Percentiles rank a stretch among this genome's conserved stretches.
phyloP scores from a whole-genome alignment of 2,113 vertebrate species.

The Daboia siamensis region DNA sequence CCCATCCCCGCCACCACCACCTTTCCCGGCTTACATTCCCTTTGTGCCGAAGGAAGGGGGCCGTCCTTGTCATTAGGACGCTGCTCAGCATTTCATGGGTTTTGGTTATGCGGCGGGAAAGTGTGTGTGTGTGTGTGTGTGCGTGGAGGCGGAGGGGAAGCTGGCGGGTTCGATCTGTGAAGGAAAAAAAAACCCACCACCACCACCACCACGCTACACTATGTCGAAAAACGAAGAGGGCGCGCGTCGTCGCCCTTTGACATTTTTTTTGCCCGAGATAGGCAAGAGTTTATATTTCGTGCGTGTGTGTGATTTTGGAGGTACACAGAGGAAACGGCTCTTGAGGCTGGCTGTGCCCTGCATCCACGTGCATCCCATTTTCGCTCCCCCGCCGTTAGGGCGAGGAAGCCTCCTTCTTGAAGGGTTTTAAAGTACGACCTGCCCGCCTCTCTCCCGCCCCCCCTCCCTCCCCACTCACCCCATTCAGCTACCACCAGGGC shows the following conservation, averaged over 20 bases:
- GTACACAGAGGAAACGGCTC: too few species aligned
- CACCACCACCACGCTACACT: not conserved
- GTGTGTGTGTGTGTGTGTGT: too few species aligned
- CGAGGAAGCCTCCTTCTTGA: not conserved
- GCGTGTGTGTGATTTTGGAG: not conserved
- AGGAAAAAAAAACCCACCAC: not conserved
- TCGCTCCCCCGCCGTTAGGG: not conserved
- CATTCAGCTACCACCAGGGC: not conserved
- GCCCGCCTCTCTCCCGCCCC: fast-evolving
- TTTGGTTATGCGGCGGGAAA: not conserved
- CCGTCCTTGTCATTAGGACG: not conserved
- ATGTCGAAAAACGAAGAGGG: not conserved
- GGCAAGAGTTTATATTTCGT: not conserved
- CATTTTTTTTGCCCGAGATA: not conserved
- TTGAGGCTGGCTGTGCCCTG: not conserved
- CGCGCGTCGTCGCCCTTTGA: not conserved
- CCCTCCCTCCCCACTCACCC: too few species aligned
- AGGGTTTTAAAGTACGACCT: not conserved
- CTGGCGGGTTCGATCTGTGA: not conserved
- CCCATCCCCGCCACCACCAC: not conserved
- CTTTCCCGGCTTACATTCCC: not conserved
- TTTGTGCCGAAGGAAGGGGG: not conserved
- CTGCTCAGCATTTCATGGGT: not conserved
- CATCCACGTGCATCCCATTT: not conserved
- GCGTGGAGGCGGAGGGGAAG: too few species aligned